Percentiles rank a stretch among this genome's conserved stretches.
Evolutionary conservation across 2,888 invertebrate species (phyloP).

Genomic region (Crepidodera aurea): DNA sequence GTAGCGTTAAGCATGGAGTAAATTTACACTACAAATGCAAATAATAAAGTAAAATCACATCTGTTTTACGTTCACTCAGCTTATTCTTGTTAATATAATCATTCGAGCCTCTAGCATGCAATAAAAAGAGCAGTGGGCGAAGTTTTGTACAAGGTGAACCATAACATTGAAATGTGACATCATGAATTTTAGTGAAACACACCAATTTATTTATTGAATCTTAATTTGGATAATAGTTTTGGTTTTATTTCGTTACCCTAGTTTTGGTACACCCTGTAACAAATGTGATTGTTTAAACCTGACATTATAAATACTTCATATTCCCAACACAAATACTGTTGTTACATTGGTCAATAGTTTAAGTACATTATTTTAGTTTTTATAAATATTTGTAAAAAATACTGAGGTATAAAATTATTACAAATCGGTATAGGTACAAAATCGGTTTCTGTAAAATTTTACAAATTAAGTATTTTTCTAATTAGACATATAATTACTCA

Average conservation of each 20-base stretch:
- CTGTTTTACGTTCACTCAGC: conserved; percentile 39
- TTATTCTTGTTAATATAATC: background rate
- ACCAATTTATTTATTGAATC: no score
- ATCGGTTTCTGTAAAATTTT: conserved; percentile 42
- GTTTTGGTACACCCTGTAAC: conserved; percentile 14
- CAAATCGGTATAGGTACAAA: conserved; percentile 52
- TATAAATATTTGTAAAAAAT: conserved; percentile 54
- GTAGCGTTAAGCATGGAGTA: conserved; percentile 44
- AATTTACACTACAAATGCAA: conserved; percentile 40
- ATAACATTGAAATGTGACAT: no score
- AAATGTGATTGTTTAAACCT: conserved; percentile 44
- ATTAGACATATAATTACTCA: conserved; percentile 30
- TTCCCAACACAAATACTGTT: conserved; percentile 50
- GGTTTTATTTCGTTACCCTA: no score
- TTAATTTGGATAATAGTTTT: no score
- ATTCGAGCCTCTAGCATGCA: conserved; percentile 9
- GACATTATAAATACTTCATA: conserved; percentile 42
- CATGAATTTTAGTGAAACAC: no score
- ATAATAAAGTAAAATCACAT: conserved; percentile 43
- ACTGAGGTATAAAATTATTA: conserved; percentile 58
- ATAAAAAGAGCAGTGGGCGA: conserved; percentile 8
- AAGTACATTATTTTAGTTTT: conserved; percentile 50
- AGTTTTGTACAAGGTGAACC: background rate
- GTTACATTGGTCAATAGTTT: conserved; percentile 53
- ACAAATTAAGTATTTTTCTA: conserved; percentile 44